Evolutionary conservation across 2,113 vertebrate genomes (phyloP).

Genomic region (Gymnocephalus cernua): DNA sequence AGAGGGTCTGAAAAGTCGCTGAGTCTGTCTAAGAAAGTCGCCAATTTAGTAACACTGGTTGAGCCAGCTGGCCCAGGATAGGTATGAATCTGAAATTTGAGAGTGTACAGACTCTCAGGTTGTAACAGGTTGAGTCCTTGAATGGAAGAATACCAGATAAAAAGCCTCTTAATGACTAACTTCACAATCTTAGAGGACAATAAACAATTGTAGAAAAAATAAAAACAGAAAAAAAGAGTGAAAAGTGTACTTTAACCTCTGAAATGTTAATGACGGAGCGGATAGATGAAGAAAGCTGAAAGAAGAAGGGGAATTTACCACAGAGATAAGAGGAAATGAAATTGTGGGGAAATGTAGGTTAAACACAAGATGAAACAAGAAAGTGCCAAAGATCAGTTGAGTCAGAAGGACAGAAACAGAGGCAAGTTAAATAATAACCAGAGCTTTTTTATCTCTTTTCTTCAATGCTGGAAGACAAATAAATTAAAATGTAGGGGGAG

Average conservation of each 20-base stretch:
- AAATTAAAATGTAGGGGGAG: not conserved
- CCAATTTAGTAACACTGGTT: no score
- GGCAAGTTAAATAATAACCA: not conserved
- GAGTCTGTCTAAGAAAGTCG: no score
- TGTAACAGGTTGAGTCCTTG: not conserved
- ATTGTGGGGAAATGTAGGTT: not conserved
- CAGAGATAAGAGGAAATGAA: slow-evolving; percentile 1
- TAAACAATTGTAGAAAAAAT: no score
- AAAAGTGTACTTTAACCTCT: slow-evolving; percentile 8
- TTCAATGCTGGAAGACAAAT: not conserved
- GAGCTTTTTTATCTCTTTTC: not conserved
- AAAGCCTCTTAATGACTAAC: not conserved
- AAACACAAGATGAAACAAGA: not conserved
- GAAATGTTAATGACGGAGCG: not conserved
- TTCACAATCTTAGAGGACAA: not conserved
- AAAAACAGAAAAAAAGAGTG: not conserved
- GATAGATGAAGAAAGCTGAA: not conserved
- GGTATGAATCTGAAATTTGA: no score
- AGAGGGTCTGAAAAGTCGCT: no score
- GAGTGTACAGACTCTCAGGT: no score
- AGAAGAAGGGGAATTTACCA: not conserved
- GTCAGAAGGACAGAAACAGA: not conserved
- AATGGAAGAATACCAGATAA: slow-evolving; percentile 4
- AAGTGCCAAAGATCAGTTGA: not conserved
- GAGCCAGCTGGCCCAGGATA: no score